Conservation (phyloP, 2,113 vertebrate genomes). For the Pelusios castaneus region DNA sequence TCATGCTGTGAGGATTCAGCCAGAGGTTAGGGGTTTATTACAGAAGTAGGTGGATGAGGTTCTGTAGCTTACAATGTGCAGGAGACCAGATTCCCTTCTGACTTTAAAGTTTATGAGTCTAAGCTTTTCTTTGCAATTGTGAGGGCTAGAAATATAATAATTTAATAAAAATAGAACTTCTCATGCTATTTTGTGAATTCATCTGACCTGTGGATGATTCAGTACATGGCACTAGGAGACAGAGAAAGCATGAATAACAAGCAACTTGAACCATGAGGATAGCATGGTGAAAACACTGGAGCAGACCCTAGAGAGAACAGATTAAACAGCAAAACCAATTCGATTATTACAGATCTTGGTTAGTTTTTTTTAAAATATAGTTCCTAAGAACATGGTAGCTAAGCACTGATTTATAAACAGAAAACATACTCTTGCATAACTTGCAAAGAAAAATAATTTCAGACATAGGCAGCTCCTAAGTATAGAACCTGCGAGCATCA, state of each 20-base stretch:
- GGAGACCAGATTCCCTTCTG: too few relatives aligned
- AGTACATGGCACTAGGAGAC: background rate
- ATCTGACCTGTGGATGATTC: rapidly evolving
- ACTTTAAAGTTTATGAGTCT: too few relatives aligned
- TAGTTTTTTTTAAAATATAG: background rate
- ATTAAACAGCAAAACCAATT: background rate
- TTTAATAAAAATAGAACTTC: too few relatives aligned
- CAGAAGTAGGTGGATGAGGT: too few relatives aligned
- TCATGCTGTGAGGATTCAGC: too few relatives aligned
- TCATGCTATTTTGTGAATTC: background rate
- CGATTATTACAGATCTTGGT: background rate
- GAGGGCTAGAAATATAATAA: too few relatives aligned
- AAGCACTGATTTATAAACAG: background rate
- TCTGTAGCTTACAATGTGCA: too few relatives aligned
- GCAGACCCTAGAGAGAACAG: background rate
- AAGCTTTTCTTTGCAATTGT: too few relatives aligned
- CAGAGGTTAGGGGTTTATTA: too few relatives aligned
- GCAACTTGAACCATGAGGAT: background rate
- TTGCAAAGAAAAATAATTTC: background rate
- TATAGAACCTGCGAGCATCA: rapidly evolving
- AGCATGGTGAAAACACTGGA: background rate
- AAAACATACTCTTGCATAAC: background rate
- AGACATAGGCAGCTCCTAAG: rapidly evolving
- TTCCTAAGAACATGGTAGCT: background rate
- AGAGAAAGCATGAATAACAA: background rate